A percentile compares a stretch with the other conserved stretches of the same genome.
Evolutionary conservation across 2,888 invertebrate genomes (phyloP).

Genomic region (Nebria brevicollis): DNA sequence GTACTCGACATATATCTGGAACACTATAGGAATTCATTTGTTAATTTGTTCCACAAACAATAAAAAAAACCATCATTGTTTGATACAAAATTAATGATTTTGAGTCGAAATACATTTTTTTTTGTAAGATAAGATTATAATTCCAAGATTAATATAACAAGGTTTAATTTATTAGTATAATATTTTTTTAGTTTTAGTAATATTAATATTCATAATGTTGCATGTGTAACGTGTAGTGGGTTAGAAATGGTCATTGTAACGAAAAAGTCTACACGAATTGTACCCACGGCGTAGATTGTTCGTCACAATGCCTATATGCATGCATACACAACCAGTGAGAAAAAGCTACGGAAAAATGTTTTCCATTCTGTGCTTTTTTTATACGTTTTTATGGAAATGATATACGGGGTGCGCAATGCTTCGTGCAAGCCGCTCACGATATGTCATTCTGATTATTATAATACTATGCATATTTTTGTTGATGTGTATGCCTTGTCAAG

Average conservation of each 20-base stretch:
- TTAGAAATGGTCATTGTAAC: constrained; percentile 31
- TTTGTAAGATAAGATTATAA: constrained; percentile 8
- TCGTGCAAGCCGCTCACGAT: constrained; percentile 41
- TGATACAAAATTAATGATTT: too few species aligned
- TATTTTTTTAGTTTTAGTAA: neutral
- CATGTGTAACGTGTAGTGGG: constrained; percentile 12
- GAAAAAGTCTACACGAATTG: constrained; percentile 15
- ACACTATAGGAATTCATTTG: neutral
- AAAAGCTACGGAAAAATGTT: neutral
- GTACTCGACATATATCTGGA: constrained; percentile 4
- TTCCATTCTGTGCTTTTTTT: constrained; percentile 34
- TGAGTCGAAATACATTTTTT: neutral
- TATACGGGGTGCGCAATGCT: constrained; percentile 41
- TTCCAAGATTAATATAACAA: constrained; percentile 22
- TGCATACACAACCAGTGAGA: neutral
- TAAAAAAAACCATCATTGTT: too few species aligned
- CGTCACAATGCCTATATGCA: constrained; percentile 7
- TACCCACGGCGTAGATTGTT: neutral
- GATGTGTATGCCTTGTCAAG: constrained; percentile 31
- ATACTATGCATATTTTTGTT: constrained; percentile 44
- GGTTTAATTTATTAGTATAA: constrained; percentile 14
- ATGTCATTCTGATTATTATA: constrained; percentile 45
- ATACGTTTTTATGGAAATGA: constrained; percentile 44
- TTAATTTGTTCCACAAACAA: constrained; percentile 10
- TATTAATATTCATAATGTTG: constrained; percentile 43